A percentile compares a stretch with the other conserved stretches of the same genome.
Conservation (phyloP, 2,113 vertebrate species). For the Mustela lutreola region DNA sequence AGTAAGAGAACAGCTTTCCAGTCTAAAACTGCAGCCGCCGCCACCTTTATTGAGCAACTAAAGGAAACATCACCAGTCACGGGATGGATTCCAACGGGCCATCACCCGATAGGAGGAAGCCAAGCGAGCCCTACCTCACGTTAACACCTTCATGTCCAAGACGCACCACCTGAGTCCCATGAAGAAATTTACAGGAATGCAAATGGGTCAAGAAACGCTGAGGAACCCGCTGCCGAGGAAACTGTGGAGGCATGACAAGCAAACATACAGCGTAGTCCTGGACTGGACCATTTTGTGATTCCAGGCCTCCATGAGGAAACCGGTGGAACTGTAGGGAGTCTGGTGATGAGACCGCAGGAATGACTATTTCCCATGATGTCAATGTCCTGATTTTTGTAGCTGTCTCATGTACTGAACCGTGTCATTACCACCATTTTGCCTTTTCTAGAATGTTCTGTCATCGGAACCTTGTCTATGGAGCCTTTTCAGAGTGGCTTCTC, state of each 20-base stretch:
- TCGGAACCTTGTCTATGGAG: neutral
- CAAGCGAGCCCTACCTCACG: neutral
- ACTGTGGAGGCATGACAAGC: too few relatives aligned
- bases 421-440: neutral
- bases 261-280: neutral
- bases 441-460: neutral
- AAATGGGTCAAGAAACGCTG: neutral
- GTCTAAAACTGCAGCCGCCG: neutral
- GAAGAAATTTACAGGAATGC: neutral
- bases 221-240: neutral
- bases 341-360: neutral
- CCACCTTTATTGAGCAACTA: neutral
- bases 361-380: neutral
- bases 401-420: neutral
- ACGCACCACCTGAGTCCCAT: neutral
- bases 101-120: neutral
- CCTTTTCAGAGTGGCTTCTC: neutral
- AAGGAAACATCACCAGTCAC: neutral
- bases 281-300: neutral
- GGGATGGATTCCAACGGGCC: neutral
- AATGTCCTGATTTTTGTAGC: neutral
- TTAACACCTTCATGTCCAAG: neutral
- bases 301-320: neutral
- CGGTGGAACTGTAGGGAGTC: neutral
- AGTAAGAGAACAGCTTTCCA: neutral